Evolutionary conservation across 2,888 invertebrate genomes (phyloP), one percentile per base, ranked within the genome.

Genomic region (Norana najaformis): DNA sequence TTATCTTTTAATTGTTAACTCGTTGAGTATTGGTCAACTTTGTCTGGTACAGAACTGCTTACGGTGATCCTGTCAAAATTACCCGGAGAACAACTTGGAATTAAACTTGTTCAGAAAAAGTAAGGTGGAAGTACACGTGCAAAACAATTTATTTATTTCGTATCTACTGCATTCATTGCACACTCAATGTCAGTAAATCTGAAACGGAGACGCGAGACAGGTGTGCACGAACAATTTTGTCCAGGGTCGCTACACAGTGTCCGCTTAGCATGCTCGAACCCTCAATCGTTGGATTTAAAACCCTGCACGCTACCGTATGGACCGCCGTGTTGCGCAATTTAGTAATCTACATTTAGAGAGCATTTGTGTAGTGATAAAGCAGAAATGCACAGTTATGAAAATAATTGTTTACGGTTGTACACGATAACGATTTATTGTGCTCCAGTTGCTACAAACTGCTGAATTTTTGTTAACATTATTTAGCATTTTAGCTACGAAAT

Each of bases 91-190:
- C 95, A 94, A 90, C 93, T 95, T 82, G 95, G 95, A 37, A 95
- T 95, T 30, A 95, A 95, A 92, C 92, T 95, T 36, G 94, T 94
- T 88, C 94, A 94, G 16, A 94, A 94, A 92, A 94, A 94, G 95
- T 95, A 92, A 92, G 6, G 34, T 37, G 16, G 11, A 20, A 5
- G 6, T 4, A 69, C 13, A 69, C 69, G 8, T n/a, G 11, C n/a
- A 69, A 69, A 69, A 69, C n/a, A n/a, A n/a, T 69, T 69, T 16
- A 69, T 69, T 69, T 8, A 69, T n/a, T 69, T n/a, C n/a, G n/a
- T 11, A 69, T 47, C n/a, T 69, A 69, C 13, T 69, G 8, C 1
- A n/a, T n/a, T 69, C n/a, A 69, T n/a, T n/a, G n/a, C 69, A n/a
- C 1, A n/a, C 69, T 69, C 30, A n/a, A 69, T 69, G n/a, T 30